phyloP scores from a whole-genome alignment of 1,140 invertebrate genomes.

The Eumaeus atala region DNA sequence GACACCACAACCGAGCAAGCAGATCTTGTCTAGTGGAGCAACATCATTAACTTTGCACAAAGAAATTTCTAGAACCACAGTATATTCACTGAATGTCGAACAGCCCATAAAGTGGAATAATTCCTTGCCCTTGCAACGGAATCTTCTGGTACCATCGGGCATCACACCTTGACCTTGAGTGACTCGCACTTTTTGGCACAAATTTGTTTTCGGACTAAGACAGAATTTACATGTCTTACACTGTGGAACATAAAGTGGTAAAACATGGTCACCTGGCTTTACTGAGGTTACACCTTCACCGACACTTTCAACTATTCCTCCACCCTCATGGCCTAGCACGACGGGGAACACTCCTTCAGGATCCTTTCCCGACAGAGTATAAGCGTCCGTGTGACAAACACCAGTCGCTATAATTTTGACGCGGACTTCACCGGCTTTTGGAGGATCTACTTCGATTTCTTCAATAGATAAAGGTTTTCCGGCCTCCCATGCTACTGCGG shows the following conservation, averaged over 20 bases:
- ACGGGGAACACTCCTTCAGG: conserved; percentile 96
- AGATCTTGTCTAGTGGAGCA: conserved; percentile 93
- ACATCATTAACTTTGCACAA: conserved; percentile 85
- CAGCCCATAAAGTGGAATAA: conserved; percentile 99
- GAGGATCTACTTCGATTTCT: conserved; percentile 95
- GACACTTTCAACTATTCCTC: conserved; percentile 96
- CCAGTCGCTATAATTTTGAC: conserved; percentile 89
- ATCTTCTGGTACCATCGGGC: conserved; percentile 96
- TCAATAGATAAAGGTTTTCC: conserved; percentile 92
- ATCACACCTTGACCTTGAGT: conserved; percentile 93
- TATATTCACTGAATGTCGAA: conserved; percentile 98
- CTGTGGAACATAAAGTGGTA: conserved; percentile 97
- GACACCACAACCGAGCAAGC: conserved; percentile 97
- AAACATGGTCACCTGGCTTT: conserved; percentile 93
- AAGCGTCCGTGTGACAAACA: conserved; percentile 98
- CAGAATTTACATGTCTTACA: conserved; percentile 98
- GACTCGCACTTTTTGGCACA: conserved; percentile 94
- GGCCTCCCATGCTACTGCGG: conserved; percentile 93
- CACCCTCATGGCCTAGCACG: conserved; percentile 95
- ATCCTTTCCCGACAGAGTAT: conserved; percentile 93
- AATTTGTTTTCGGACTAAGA: conserved; percentile 94
- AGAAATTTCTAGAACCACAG: conserved; percentile 97
- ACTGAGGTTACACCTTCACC: conserved; percentile 94
- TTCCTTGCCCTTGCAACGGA: conserved; percentile 92
- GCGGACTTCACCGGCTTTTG: conserved; percentile 90